Evolutionary conservation across 2,113 vertebrate genomes (phyloP).

Genomic region (Xiphias gladius): DNA sequence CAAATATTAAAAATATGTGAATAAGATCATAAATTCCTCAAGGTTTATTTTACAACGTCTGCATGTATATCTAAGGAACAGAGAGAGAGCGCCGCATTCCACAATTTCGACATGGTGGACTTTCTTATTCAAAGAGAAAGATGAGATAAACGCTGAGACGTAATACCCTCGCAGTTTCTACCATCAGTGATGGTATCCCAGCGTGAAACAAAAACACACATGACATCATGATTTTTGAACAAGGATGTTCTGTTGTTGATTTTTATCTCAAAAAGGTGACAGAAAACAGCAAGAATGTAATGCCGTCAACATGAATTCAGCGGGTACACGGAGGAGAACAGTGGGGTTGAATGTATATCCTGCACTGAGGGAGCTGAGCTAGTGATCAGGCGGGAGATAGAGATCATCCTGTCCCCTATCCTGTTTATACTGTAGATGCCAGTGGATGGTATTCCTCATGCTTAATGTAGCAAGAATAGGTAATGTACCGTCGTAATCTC

Average conservation of each 20-base stretch:
- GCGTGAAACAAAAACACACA: conserved; percentile 39
- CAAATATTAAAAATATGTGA: not conserved
- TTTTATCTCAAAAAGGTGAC: conserved; percentile 49
- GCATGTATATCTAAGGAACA: not conserved
- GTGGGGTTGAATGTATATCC: conserved; percentile 10
- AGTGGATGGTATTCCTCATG: conserved; percentile 12
- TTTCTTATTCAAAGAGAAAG: not conserved
- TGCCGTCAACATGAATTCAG: not conserved
- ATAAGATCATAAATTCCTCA: not conserved
- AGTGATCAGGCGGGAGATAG: conserved; percentile 49
- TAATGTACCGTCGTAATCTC: conserved; percentile 29
- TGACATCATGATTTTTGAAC: conserved; percentile 27
- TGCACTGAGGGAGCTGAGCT: conserved; percentile 18
- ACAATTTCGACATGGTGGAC: not conserved
- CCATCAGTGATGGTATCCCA: conserved; percentile 23
- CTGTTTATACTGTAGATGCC: conserved; percentile 25
- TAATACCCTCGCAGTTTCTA: conserved; percentile 33
- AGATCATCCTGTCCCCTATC: conserved; percentile 49
- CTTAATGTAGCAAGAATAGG: conserved; percentile 20
- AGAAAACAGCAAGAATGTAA: conserved; percentile 19
- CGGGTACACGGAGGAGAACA: conserved; percentile 15
- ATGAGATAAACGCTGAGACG: conserved; percentile 9
- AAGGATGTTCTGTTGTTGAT: conserved; percentile 36
- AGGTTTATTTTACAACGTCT: not conserved
- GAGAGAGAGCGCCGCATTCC: not conserved